Evolutionary conservation across 2,113 vertebrate genomes (phyloP).

Genomic region (Heterochromis multidens): DNA sequence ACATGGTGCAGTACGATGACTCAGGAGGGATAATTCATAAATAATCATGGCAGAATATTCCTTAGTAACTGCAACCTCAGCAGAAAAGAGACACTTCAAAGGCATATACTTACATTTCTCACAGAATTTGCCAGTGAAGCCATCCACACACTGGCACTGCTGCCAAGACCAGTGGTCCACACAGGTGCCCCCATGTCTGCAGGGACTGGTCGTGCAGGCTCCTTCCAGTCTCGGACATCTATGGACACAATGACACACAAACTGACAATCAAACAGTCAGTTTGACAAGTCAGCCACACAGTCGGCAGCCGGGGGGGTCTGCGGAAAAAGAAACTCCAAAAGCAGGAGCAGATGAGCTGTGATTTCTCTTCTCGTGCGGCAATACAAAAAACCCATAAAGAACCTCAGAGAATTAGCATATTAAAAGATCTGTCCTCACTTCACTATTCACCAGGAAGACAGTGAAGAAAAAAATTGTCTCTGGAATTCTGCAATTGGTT

Average conservation of each 20-base stretch:
- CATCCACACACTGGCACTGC: slow-evolving; percentile 88
- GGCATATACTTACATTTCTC: slow-evolving; percentile 86
- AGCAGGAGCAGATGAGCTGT: slow-evolving; percentile 38
- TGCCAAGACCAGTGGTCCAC: slow-evolving; percentile 96
- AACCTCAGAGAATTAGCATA: slow-evolving; percentile 66
- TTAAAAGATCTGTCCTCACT: slow-evolving; percentile 63
- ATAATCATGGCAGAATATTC: slow-evolving; percentile 45
- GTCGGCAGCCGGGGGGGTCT: slow-evolving; percentile 1
- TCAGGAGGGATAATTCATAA: slow-evolving; percentile 49
- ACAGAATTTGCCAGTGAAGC: slow-evolving; percentile 89
- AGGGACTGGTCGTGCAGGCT: slow-evolving; percentile 83
- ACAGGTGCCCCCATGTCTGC: slow-evolving; percentile 90
- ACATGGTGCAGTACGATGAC: slow-evolving; percentile 26
- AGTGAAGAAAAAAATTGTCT: slow-evolving; percentile 25
- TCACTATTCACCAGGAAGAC: slow-evolving; percentile 45
- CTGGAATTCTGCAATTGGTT: slow-evolving; percentile 36
- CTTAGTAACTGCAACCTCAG: slow-evolving; percentile 12
- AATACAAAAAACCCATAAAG: slow-evolving; percentile 44
- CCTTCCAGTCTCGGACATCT: slow-evolving; percentile 94
- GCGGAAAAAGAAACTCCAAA: neutral
- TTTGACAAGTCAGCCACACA: slow-evolving; percentile 37
- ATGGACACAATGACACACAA: slow-evolving; percentile 45
- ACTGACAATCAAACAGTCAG: slow-evolving; percentile 44
- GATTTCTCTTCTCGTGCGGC: slow-evolving; percentile 23
- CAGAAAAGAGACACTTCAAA: slow-evolving; percentile 24